Conservation (phyloP, 1,140 invertebrate species). For the Drosophila gunungcola region DNA sequence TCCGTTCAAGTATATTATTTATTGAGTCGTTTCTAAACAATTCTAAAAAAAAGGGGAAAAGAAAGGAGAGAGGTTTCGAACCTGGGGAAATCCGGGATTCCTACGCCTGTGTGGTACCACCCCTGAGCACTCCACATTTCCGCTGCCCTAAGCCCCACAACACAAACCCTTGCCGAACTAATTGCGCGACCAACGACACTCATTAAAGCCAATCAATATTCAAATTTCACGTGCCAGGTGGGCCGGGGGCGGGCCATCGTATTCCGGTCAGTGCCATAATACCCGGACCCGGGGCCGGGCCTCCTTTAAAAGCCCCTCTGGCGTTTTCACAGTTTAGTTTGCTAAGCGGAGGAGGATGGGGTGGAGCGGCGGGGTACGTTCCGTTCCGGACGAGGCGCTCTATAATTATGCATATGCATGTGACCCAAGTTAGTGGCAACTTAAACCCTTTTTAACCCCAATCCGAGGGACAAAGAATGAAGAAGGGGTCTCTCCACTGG, state of each 20-base stretch:
- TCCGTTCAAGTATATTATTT: too few relatives aligned
- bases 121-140: conserved; percentile 5
- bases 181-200: conserved; percentile 71
- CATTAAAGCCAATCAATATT: conserved; percentile 82
- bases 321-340: conserved; percentile 81
- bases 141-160: conserved; percentile 10
- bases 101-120: neutral
- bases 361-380: conserved; percentile 23
- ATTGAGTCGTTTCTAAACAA: too few relatives aligned
- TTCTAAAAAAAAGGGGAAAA: too few relatives aligned
- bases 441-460: conserved; percentile 82
- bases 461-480: conserved; percentile 19
- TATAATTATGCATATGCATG: conserved; percentile 81
- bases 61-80: too few relatives aligned
- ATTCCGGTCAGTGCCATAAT: conserved; percentile 22
- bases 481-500: conserved; percentile 3
- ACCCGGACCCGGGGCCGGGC: neutral
- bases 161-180: conserved; percentile 29
- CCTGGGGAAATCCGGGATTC: neutral
- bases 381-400: conserved; percentile 57
- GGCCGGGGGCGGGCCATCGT: neutral
- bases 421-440: conserved; percentile 61
- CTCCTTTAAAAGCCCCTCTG: conserved; percentile 10
- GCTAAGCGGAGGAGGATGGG: conserved; percentile 37
- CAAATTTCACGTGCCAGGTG: conserved; percentile 59